Conservation (phyloP, 2,888 invertebrate species). For the Hoplodrina blanda region DNA sequence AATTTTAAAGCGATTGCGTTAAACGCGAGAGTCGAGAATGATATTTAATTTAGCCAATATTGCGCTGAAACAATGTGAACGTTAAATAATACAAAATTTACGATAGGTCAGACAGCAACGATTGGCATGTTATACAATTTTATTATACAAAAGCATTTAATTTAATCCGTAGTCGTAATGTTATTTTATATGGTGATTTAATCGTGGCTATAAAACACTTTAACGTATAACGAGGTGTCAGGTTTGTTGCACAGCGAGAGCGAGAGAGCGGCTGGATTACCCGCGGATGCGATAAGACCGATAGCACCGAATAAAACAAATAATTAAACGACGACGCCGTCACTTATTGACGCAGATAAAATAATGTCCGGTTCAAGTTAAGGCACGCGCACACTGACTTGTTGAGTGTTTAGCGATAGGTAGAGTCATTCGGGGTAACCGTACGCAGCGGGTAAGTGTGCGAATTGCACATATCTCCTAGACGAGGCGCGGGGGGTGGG, state of each 20-base stretch:
- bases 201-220: slow-evolving; percentile 66
- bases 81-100: slow-evolving; percentile 45
- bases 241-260: slow-evolving; percentile 56
- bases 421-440: too few relatives aligned
- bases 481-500: too few relatives aligned
- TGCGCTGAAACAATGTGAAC: slow-evolving; percentile 36
- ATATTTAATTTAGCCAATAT: slow-evolving; percentile 42
- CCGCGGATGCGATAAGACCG: slow-evolving; percentile 55
- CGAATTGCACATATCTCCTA: too few relatives aligned
- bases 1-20: slow-evolving; percentile 45
- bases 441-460: too few relatives aligned
- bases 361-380: slow-evolving; percentile 53
- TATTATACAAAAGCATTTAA: slow-evolving; percentile 72
- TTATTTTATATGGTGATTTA: slow-evolving; percentile 72
- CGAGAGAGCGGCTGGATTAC: slow-evolving; percentile 55
- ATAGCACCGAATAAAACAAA: slow-evolving; percentile 72
- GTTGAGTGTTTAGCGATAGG: slow-evolving; percentile 41
- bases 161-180: slow-evolving; percentile 70
- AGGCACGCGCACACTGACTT: slow-evolving; percentile 43
- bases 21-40: slow-evolving; percentile 29
- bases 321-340: slow-evolving; percentile 50
- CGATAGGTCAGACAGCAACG: slow-evolving; percentile 51
- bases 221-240: slow-evolving; percentile 49
- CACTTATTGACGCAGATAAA: slow-evolving; percentile 66
- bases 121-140: slow-evolving; percentile 67